A percentile compares a stretch with the other conserved stretches of the same genome.
Evolutionary conservation across 1,140 invertebrate species (phyloP).

Genomic region (Leptopilina boulardi): DNA sequence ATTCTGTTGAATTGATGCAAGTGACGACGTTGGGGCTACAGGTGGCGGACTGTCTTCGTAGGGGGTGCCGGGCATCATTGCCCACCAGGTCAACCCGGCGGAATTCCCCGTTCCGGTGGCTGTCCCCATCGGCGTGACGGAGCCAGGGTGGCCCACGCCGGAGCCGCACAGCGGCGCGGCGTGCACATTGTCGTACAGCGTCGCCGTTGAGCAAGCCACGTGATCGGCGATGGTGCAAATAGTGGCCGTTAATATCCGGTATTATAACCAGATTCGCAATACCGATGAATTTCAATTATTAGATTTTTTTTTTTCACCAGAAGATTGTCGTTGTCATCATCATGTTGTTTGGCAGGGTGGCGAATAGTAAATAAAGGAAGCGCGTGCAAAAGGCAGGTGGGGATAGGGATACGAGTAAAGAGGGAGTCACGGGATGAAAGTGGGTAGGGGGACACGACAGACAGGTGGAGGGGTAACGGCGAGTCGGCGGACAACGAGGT

Average conservation of each 20-base stretch:
- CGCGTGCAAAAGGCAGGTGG: conserved; percentile 63
- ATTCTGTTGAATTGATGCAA: conserved; percentile 74
- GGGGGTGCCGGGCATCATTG: conserved; percentile 87
- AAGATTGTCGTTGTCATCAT: conserved; percentile 53
- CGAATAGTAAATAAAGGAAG: conserved; percentile 68
- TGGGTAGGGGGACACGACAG: conserved; percentile 44
- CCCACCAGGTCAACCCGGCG: conserved; percentile 88
- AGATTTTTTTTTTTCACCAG: no score
- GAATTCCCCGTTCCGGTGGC: conserved; percentile 85
- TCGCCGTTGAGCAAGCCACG: conserved; percentile 86
- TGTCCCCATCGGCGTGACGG: conserved; percentile 83
- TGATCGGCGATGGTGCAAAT: conserved; percentile 86
- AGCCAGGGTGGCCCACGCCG: conserved; percentile 82
- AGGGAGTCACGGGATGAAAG: conserved; percentile 41
- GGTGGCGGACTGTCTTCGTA: conserved; percentile 86
- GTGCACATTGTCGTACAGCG: conserved; percentile 87
- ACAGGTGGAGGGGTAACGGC: conserved; percentile 49
- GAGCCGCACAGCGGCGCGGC: conserved; percentile 81
- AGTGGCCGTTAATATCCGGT: conserved; percentile 72
- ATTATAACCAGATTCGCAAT: conserved; percentile 56
- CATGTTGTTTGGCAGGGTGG: conserved; percentile 50
- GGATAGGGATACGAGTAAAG: conserved; percentile 49
- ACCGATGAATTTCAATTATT: no score
- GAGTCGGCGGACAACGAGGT: conserved; percentile 36
- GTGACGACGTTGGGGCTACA: conserved; percentile 75